These are phyloP conservation scores for Drosophila mimetica DNA, from an alignment of 2,888 invertebrate species.

Conservation along the genomic window DNA sequence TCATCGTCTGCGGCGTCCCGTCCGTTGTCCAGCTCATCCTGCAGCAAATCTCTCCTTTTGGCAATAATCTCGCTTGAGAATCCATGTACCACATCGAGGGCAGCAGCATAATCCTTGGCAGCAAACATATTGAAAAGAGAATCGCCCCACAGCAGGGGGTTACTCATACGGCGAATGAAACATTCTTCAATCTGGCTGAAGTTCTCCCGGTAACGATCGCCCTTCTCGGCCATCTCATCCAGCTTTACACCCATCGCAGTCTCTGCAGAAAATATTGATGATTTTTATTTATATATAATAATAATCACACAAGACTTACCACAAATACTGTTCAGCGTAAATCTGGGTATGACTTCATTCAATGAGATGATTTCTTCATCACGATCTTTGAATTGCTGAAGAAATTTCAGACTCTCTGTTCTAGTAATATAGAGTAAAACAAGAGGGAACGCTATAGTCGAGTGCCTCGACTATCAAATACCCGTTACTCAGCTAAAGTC, in stretches of 20 bases:
- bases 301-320: conserved; percentile 49
- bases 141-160: conserved; percentile 62
- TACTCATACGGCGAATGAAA: conserved; percentile 66
- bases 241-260: conserved; percentile 79
- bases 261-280: conserved; percentile 49
- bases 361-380: conserved; percentile 53
- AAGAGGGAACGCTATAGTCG: too few species aligned
- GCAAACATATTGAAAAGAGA: conserved; percentile 56
- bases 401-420: conserved; percentile 77
- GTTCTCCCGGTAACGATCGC: conserved; percentile 71
- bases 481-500: too few species aligned
- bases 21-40: conserved; percentile 34
- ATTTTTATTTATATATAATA: too few species aligned
- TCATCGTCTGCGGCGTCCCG: conserved; percentile 39
- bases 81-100: conserved; percentile 64
- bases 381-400: conserved; percentile 50
- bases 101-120: conserved; percentile 46
- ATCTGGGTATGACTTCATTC: conserved; percentile 74
- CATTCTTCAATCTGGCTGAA: conserved; percentile 69
- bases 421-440: conserved; percentile 49
- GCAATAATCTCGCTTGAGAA: conserved; percentile 80
- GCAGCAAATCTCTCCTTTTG: conserved; percentile 65
- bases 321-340: conserved; percentile 79
- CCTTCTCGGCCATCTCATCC: conserved; percentile 74
- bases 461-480: too few species aligned